phyloP scores from a whole-genome alignment of 2,797 vertebrate species.

The Protonibea diacanthus region DNA sequence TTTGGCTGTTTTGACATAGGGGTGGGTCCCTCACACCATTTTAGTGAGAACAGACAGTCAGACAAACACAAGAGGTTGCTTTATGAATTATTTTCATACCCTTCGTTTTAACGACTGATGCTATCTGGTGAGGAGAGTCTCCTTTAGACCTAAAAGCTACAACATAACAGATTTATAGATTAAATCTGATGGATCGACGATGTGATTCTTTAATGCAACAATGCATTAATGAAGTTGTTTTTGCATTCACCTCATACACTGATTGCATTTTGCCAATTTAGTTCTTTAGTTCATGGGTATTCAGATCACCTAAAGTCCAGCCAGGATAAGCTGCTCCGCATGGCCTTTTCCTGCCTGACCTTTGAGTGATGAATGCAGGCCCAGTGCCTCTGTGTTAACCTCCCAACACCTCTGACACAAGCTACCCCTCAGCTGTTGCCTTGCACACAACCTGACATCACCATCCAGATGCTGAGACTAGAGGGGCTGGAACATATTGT shows the following conservation, averaged over 20 bases:
- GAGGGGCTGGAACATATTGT: conserved; percentile 25
- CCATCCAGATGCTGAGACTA: conserved; percentile 31
- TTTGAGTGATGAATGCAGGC: conserved; percentile 70
- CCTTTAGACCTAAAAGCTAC: neutral
- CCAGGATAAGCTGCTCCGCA: conserved; percentile 47
- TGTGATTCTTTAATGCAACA: conserved; percentile 32
- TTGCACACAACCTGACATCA: conserved; percentile 20
- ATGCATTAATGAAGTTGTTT: conserved; percentile 1
- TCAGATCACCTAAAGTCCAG: conserved; percentile 56
- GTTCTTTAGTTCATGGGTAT: conserved; percentile 37
- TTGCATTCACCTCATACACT: conserved; percentile 6
- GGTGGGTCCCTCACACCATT: neutral
- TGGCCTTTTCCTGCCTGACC: conserved; percentile 63
- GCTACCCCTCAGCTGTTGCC: conserved; percentile 28
- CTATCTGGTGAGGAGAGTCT: neutral
- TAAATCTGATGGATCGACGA: conserved; percentile 9
- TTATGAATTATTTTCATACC: too few relatives aligned
- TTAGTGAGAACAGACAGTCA: neutral
- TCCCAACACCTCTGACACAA: conserved; percentile 51
- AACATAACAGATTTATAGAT: neutral
- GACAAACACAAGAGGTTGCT: neutral
- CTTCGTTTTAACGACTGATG: neutral
- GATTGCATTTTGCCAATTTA: conserved; percentile 15
- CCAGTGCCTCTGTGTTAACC: conserved; percentile 62
- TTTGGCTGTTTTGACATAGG: too few relatives aligned